Evolutionary conservation across 2,797 vertebrate genomes (phyloP).

Genomic region (Sebastes cheni): DNA sequence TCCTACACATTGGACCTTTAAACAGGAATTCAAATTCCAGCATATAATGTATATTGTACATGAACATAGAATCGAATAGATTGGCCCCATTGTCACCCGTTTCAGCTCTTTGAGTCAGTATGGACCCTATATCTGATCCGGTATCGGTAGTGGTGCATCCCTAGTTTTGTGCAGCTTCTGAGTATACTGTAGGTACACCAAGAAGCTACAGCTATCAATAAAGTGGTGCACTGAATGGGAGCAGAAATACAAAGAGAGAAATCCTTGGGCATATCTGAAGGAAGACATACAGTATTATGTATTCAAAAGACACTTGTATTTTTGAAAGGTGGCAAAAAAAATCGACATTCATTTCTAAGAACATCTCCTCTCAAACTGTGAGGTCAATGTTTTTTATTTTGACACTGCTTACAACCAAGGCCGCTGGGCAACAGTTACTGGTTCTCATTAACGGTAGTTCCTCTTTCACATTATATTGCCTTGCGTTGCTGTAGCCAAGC

Average conservation of each 20-base stretch:
- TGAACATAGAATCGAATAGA: too few relatives aligned
- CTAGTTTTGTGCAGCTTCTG: not conserved
- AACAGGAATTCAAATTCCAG: too few relatives aligned
- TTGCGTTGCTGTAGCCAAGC: constrained; percentile 59
- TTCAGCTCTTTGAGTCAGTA: too few relatives aligned
- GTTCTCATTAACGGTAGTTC: constrained; percentile 74
- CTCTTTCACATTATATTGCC: constrained; percentile 69
- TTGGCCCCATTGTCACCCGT: too few relatives aligned
- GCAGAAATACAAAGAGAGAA: constrained; percentile 6
- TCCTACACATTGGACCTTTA: too few relatives aligned
- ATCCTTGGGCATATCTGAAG: constrained; percentile 13
- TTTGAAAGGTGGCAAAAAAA: constrained; percentile 26
- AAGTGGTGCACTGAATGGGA: constrained; percentile 7
- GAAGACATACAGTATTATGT: constrained; percentile 11
- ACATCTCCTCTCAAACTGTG: constrained; percentile 34
- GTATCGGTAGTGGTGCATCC: not conserved
- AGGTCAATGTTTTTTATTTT: constrained; percentile 57
- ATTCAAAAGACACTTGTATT: constrained; percentile 31
- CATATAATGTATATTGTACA: too few relatives aligned
- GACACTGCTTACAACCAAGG: constrained; percentile 48
- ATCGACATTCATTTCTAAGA: constrained; percentile 25
- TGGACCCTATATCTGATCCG: too few relatives aligned
- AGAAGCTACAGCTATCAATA: constrained; percentile 15
- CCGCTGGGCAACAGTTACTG: constrained; percentile 67
- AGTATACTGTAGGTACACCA: not conserved